phyloP scores from a whole-genome alignment of 2,888 invertebrate genomes.

The Priocnemis perturbator region DNA sequence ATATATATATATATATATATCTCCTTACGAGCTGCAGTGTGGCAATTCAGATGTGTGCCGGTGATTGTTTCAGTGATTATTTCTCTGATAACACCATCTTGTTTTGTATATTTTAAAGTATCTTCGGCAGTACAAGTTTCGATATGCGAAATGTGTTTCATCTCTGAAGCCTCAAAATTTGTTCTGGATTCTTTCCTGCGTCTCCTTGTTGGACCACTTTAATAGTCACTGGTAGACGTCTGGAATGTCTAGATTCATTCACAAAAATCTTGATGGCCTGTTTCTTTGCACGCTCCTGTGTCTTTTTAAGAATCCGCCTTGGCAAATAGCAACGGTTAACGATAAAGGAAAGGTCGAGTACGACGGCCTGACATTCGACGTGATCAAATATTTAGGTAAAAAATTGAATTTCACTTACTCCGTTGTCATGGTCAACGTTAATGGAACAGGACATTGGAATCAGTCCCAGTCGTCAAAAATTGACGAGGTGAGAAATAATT shows the following conservation, averaged over 20 bases:
- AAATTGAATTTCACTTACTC: conserved; percentile 88
- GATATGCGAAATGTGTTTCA: too few species aligned
- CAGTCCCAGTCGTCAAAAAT: conserved; percentile 9
- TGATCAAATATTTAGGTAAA: conserved; percentile 84
- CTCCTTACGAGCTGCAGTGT: not conserved
- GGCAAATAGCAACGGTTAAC: conserved; percentile 84
- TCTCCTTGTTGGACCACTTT: too few species aligned
- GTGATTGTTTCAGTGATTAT: too few species aligned
- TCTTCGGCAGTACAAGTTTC: too few species aligned
- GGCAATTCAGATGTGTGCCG: too few species aligned
- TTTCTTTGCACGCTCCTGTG: not conserved
- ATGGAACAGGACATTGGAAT: not conserved
- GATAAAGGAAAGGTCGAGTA: conserved; percentile 79
- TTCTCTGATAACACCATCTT: too few species aligned
- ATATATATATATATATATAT: too few species aligned
- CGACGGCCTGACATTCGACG: conserved; percentile 87
- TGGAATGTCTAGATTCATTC: too few species aligned
- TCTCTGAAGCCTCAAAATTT: not conserved
- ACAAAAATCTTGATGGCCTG: too few species aligned
- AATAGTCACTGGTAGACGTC: too few species aligned
- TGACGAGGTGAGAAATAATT: not conserved
- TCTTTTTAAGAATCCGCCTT: conserved; percentile 88
- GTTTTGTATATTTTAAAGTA: too few species aligned
- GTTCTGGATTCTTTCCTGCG: too few species aligned
- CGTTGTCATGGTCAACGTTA: conserved; percentile 55